Base-by-base conservation (phyloP, 2,113 vertebrate species). In the Rafetus swinhoei region DNA sequence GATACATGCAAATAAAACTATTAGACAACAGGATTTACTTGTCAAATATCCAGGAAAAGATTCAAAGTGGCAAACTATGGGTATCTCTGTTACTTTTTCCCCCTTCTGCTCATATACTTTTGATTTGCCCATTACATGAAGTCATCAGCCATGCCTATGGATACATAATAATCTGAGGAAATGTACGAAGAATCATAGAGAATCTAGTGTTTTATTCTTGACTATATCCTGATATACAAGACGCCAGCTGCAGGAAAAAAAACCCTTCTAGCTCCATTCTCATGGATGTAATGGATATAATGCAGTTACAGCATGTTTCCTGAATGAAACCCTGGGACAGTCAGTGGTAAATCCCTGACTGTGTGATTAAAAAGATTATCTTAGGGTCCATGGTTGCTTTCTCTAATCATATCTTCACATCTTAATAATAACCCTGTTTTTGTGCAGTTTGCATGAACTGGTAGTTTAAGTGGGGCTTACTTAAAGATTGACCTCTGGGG, bases 1-100 rank as follows among this genome's bases (percentile, higher is more conserved):
- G 72, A 35, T 55, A 86, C 94, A 82, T 86, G 39, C 84, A 95
- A 95, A 93, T 94, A 88, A 85, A 90, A 97, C 91, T 82, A 86
- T 93, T 81, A 88, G 14, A 80, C 32, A 72, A 50, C 10, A 87
- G 77, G 84, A 90, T 95, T 85, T 59, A 95, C 91, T 93, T 93
- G 32, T 96, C 90, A 91, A 89, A 90, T 79, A 93, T 85, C 85
- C 81, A 82, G 92, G 87, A 93, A 90, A 91, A 90, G 21, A 86
- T 84, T 81, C 56, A 69, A 84, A 94, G 90, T 86, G 90, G 93
- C 39, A 97, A 95, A 95, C 65, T 81, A 10, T 90, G 90, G 55
- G 85, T 85, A 89, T 69, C 88, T 93, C 83, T 54, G 84, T 92
- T 84, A 82, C 93, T 79, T 55, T 6, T 86, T 25, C 91, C 85